A percentile compares a stretch with the other conserved stretches of the same genome.
These are phyloP conservation scores for Epinotia brunnichana DNA, from an alignment of 2,888 invertebrate genomes.

Conservation along the genomic window DNA sequence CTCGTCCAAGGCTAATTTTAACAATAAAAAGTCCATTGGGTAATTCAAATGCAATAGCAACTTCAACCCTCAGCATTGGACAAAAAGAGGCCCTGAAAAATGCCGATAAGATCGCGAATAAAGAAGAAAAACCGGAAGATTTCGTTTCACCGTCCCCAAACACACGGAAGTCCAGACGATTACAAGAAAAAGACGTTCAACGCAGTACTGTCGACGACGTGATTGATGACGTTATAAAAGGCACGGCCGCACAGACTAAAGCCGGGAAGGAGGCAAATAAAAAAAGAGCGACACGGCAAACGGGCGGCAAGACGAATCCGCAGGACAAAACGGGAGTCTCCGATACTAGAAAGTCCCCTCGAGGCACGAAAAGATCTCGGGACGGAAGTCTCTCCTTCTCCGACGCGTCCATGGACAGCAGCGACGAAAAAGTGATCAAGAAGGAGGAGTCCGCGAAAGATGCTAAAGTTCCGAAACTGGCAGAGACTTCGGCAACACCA, in stretches of 20 bases:
- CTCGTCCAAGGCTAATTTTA: constrained; percentile 89
- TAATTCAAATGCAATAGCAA: constrained; percentile 68
- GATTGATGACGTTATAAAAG: constrained; percentile 94
- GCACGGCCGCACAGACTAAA: constrained; percentile 70
- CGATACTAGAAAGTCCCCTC: constrained; percentile 85
- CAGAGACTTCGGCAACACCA: constrained; percentile 53
- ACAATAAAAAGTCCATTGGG: constrained; percentile 90
- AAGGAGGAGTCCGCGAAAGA: constrained; percentile 64
- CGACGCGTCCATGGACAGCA: constrained; percentile 86
- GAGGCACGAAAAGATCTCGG: constrained; percentile 85
- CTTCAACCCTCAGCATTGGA: constrained; percentile 72
- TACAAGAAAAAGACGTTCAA: constrained; percentile 90
- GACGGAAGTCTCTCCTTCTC: constrained; percentile 84
- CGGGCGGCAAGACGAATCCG: constrained; percentile 62
- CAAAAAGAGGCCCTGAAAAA: constrained; percentile 68
- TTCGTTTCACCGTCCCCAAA: constrained; percentile 86
- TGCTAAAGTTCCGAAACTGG: constrained; percentile 62
- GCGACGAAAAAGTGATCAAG: constrained; percentile 81
- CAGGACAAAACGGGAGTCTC: constrained; percentile 58
- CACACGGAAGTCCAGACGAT: constrained; percentile 91
- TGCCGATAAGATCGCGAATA: constrained; percentile 61
- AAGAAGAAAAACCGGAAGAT: constrained; percentile 83
- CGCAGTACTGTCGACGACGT: constrained; percentile 92
- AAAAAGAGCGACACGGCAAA: constrained; percentile 83
- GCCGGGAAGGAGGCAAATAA: constrained; percentile 67